A percentile compares a stretch with the other conserved stretches of the same genome.
phyloP scores from a whole-genome alignment of 37 sponge, comb jelly and placozoan genomes.

The Agelas oroides region DNA sequence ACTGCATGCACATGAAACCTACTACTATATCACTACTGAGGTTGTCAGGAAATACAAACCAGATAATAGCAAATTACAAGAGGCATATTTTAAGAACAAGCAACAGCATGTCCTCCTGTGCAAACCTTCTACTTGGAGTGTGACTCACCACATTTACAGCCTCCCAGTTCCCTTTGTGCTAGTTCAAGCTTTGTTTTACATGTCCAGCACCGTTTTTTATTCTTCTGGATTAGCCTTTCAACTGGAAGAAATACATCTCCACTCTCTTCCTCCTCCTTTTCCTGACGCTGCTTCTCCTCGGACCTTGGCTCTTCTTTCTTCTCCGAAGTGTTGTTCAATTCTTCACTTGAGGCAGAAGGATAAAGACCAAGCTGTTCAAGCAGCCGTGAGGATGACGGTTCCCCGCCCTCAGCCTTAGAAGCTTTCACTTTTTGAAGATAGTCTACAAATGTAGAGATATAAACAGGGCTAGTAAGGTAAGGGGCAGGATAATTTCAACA shows the following conservation, averaged over 20 bases:
- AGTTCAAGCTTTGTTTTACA: slow-evolving; percentile 79
- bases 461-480: too few species aligned
- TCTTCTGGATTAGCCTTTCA: slow-evolving; percentile 73
- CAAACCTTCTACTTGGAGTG: too few species aligned
- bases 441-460: neutral
- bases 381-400: neutral
- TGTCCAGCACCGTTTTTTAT: slow-evolving; percentile 78
- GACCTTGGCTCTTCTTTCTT: slow-evolving; percentile 21
- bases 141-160: slow-evolving; percentile 84
- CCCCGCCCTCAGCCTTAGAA: neutral
- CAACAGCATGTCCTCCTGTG: too few species aligned
- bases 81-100: too few species aligned
- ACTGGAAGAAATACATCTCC: slow-evolving; percentile 12
- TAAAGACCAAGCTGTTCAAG: slow-evolving; percentile 4
- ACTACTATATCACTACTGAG: too few species aligned
- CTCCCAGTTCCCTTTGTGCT: slow-evolving; percentile 74
- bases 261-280: neutral
- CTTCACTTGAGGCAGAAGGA: neutral
- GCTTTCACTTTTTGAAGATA: slow-evolving; percentile 17
- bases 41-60: too few species aligned
- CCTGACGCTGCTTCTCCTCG: slow-evolving; percentile 12
- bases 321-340: neutral
- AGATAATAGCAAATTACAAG: too few species aligned
- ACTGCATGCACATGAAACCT: too few species aligned
- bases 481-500: too few species aligned